Conservation (phyloP, 2,888 invertebrate species). For the Synanthedon formicaeformis region DNA sequence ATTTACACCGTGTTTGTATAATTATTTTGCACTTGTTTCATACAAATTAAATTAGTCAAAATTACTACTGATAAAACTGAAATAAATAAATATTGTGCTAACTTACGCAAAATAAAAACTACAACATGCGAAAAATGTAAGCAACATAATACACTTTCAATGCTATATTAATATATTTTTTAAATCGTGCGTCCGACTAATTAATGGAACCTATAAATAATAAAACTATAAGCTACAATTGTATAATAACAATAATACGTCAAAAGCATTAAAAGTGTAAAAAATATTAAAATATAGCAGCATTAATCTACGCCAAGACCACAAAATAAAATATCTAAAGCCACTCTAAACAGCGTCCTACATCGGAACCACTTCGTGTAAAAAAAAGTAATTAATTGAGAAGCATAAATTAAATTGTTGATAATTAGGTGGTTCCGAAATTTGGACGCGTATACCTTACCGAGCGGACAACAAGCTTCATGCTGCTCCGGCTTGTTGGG, state of each 20-base stretch:
- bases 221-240: background rate
- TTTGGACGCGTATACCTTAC: conserved; percentile 66
- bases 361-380: conserved; percentile 31
- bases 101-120: conserved; percentile 42
- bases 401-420: conserved; percentile 8
- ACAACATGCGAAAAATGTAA: conserved; percentile 40
- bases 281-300: conserved; percentile 24
- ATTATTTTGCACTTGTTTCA: conserved; percentile 44
- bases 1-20: background rate
- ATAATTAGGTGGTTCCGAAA: conserved; percentile 12
- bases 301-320: conserved; percentile 19
- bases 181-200: no score
- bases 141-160: conserved; percentile 4
- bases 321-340: conserved; percentile 35
- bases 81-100: conserved; percentile 22
- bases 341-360: conserved; percentile 43
- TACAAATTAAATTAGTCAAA: conserved; percentile 28
- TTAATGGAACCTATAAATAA: no score
- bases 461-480: conserved; percentile 90
- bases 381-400: conserved; percentile 11
- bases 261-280: conserved; percentile 34
- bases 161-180: no score
- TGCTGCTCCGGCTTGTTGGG: conserved; percentile 90
- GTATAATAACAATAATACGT: conserved; percentile 10
- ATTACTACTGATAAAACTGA: conserved; percentile 33